Evolutionary conservation across 2,888 invertebrate species (phyloP), one percentile per base, ranked within the genome.

Genomic region (Lissonota sp.): DNA sequence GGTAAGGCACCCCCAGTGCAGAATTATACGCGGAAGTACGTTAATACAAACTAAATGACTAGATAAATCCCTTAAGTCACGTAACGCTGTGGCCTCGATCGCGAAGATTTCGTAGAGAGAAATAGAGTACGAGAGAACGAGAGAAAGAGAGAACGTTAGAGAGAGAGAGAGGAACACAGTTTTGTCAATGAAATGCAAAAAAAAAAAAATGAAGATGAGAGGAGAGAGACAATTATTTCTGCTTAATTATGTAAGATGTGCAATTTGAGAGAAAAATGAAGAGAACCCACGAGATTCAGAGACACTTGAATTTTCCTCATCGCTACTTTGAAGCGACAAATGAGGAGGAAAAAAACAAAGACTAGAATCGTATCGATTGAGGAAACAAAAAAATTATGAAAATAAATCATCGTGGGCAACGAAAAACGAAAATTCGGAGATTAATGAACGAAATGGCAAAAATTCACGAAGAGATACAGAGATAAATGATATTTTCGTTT

Each of bases 1-100:
- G 84, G 84, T 89, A 89, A 89, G 89, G 89, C 89, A 89, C 89
- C 89, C 88, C 87, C 86, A 87, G 87, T 88, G 88, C 86, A 87
- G 86, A 89, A 85, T 89, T 88, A 83, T 85, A 84, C 82, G 82
- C 84, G 84, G 84, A 85, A 85, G 84, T 85, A 85, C 84, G 84
- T 83, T 80, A 84, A 85, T 83, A 85, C 80, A 76, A 83, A 85
- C 81, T 85, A 79, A 84, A 85, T 84, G 84, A 85, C 84, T 85
- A 85, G 84, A 85, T 83, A 79, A 81, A 82, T 83, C 69, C 26
- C 79, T 84, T 80, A 83, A 83, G 84, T 85, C 84, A 81, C 82
- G 82, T 84, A 81, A 85, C 84, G 81, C 82, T 83, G 84, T 84
- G 82, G 84, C 83, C 81, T 83, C 83, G 76, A 83, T 80, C 78